Conservation (phyloP, 2,888 invertebrate species). For the Drosophila villosipedis region DNA sequence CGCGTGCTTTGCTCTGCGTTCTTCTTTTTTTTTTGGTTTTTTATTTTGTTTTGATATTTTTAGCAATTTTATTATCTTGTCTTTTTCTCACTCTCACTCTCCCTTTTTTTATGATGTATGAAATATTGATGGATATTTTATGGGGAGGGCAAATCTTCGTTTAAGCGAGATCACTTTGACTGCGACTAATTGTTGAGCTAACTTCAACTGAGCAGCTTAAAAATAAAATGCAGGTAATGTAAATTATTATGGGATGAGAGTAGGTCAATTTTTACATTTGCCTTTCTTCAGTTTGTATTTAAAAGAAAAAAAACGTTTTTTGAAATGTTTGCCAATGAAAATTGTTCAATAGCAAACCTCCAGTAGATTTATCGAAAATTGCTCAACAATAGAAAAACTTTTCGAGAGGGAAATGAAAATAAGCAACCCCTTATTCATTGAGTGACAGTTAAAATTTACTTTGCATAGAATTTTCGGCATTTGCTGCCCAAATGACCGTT, state of each 20-base stretch:
- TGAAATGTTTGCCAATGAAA: not conserved
- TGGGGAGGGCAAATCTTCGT: constrained; percentile 1
- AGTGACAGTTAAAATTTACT: constrained; percentile 63
- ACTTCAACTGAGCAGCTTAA: constrained; percentile 2
- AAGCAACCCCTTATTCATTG: constrained; percentile 61
- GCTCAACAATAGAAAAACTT: constrained; percentile 38
- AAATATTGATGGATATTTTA: constrained; percentile 60
- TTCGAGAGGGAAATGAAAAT: constrained; percentile 8
- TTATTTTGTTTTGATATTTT: constrained; percentile 64
- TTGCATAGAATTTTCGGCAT: constrained; percentile 45
- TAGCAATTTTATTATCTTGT: constrained; percentile 67
- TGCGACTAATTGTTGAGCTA: constrained; percentile 41
- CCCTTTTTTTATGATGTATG: constrained; percentile 64
- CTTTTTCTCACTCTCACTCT: constrained; percentile 15
- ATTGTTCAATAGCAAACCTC: constrained; percentile 35
- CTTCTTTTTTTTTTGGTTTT: constrained; percentile 6
- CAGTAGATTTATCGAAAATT: constrained; percentile 24
- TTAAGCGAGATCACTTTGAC: constrained; percentile 36
- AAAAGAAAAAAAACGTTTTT: not conserved
- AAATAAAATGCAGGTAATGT: not conserved
- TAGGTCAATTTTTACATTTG: not conserved
- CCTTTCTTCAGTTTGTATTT: not conserved
- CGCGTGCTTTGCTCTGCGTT: constrained; percentile 62
- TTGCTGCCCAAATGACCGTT: constrained; percentile 61
- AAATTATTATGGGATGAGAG: not conserved